A percentile compares a stretch with the other conserved stretches of the same genome.
Evolutionary conservation across 2,888 invertebrate genomes (phyloP).

Genomic region (Uropetala carovei): DNA sequence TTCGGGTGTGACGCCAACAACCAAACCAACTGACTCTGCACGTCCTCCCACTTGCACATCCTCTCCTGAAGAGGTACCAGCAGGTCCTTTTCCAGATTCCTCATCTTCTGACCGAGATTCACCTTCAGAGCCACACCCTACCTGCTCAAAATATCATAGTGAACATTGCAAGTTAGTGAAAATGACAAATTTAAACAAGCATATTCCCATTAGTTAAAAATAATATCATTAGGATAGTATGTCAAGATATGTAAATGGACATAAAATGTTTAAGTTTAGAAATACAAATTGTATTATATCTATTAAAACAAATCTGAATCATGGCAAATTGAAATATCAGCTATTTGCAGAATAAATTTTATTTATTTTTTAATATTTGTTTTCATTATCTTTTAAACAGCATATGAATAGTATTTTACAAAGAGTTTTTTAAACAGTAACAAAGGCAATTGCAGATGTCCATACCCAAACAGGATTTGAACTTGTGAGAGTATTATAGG

Average conservation of each 20-base stretch:
- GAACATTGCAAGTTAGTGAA: not conserved
- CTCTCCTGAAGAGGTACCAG: not conserved
- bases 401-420: too few species aligned
- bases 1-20: constrained; percentile 51
- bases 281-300: too few species aligned
- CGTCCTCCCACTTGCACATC: not conserved
- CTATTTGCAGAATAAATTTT: too few species aligned
- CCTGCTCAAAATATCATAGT: not conserved
- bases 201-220: not conserved
- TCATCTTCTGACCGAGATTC: constrained; percentile 59
- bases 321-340: too few species aligned
- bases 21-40: constrained; percentile 16
- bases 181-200: not conserved
- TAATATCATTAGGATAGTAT: not conserved
- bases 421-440: not conserved
- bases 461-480: not conserved
- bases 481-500: not conserved
- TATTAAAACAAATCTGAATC: too few species aligned
- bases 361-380: too few species aligned
- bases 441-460: not conserved
- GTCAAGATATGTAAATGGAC: not conserved
- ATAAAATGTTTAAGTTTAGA: too few species aligned
- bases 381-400: too few species aligned
- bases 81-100: constrained; percentile 14
- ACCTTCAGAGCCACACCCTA: constrained; percentile 38